Conservation (phyloP, 2,888 invertebrate genomes). For the Ceramica pisi region DNA sequence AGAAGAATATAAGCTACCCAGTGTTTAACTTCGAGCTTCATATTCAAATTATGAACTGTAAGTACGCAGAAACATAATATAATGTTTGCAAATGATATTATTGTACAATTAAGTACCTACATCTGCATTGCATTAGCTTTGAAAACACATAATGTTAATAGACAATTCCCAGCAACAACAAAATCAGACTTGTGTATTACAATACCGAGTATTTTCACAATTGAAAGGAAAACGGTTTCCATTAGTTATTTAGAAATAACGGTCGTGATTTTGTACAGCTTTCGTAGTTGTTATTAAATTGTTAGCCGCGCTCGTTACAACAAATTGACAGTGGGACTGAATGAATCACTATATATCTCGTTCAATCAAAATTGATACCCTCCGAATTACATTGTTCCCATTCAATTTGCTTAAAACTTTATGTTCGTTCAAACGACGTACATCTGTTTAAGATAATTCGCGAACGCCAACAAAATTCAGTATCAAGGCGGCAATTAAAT, state of each 20-base stretch:
- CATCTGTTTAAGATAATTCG: conserved; percentile 70
- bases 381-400: conserved; percentile 49
- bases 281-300: conserved; percentile 62
- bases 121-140: conserved; percentile 44
- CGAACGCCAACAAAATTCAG: conserved; percentile 68
- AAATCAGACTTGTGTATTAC: conserved; percentile 57
- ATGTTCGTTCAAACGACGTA: conserved; percentile 59
- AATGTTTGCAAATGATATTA: conserved; percentile 50
- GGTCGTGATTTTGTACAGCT: conserved; percentile 65
- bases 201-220: conserved; percentile 59
- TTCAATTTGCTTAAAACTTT: conserved; percentile 57
- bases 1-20: conserved; percentile 3
- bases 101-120: conserved; percentile 50
- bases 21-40: conserved; percentile 11
- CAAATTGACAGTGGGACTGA: conserved; percentile 63
- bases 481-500: conserved; percentile 79
- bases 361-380: conserved; percentile 55
- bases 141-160: conserved; percentile 50
- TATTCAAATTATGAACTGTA: conserved; percentile 22
- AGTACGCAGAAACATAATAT: conserved; percentile 8
- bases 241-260: conserved; percentile 64
- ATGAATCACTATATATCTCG: conserved; percentile 64
- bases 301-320: conserved; percentile 58
- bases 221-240: conserved; percentile 64
- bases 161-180: conserved; percentile 58